These are phyloP conservation scores for Pogonocherus hispidulus DNA, from an alignment of 2,888 invertebrate species.

Conservation along the genomic window DNA sequence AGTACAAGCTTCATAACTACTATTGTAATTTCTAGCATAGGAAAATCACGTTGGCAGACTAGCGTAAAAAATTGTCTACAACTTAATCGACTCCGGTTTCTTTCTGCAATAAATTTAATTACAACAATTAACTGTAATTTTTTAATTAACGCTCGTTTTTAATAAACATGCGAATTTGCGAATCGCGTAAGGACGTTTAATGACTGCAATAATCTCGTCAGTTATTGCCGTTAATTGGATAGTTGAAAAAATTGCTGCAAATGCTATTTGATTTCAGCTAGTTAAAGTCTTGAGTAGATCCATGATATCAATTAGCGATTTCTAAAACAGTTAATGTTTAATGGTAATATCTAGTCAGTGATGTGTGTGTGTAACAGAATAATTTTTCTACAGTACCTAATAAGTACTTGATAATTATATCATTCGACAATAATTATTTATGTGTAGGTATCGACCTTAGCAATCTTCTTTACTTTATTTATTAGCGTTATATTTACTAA, in stretches of 20 bases:
- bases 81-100: background rate
- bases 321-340: no score
- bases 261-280: background rate
- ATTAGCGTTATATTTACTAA: no score
- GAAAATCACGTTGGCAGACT: background rate
- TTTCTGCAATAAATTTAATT: background rate
- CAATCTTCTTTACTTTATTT: no score
- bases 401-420: no score
- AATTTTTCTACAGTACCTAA: no score
- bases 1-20: no score
- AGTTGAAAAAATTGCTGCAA: background rate
- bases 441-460: no score
- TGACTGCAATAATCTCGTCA: background rate
- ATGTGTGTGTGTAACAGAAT: no score
- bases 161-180: background rate
- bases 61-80: background rate
- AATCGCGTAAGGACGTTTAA: background rate
- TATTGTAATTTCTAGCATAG: no score
- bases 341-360: no score
- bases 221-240: background rate
- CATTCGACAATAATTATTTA: no score
- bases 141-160: slow-evolving; percentile 9
- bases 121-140: slow-evolving; percentile 7
- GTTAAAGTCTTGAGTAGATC: background rate
- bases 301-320: background rate